Conservation (phyloP, 2,888 invertebrate genomes). For the Halictus ligatus region DNA sequence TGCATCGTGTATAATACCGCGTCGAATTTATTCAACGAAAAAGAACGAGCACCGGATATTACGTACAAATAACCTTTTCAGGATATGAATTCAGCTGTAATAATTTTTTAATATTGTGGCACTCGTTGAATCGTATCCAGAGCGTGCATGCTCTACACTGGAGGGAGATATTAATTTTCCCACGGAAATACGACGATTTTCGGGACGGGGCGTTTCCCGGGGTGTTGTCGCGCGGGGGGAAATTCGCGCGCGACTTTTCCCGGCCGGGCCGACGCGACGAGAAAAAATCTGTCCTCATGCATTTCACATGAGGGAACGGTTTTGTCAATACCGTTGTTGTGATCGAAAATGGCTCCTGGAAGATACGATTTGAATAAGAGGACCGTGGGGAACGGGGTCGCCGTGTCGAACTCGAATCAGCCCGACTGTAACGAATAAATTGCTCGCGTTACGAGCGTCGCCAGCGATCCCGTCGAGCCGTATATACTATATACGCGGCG, state of each 20-base stretch:
- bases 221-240: constrained; percentile 17
- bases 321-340: constrained; percentile 80
- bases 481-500: constrained; percentile 46
- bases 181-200: not conserved
- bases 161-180: not conserved
- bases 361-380: constrained; percentile 80
- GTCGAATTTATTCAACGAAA: not conserved
- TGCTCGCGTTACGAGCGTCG: constrained; percentile 72
- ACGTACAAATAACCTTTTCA: not conserved
- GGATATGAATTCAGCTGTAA: not conserved
- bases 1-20: not conserved
- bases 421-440: constrained; percentile 78
- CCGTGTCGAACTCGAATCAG: constrained; percentile 72
- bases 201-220: not conserved
- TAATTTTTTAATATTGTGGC: not conserved
- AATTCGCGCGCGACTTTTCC: constrained; percentile 43
- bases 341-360: constrained; percentile 80
- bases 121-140: too few relatives aligned
- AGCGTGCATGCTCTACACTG: too few relatives aligned
- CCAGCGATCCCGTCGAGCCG: constrained; percentile 54
- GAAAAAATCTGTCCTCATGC: constrained; percentile 72
- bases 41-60: not conserved
- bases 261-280: not conserved
- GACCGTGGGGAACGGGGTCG: constrained; percentile 65
- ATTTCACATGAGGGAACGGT: constrained; percentile 78